phyloP scores from a whole-genome alignment of 2,797 vertebrate genomes.

The Fratercula arctica region DNA sequence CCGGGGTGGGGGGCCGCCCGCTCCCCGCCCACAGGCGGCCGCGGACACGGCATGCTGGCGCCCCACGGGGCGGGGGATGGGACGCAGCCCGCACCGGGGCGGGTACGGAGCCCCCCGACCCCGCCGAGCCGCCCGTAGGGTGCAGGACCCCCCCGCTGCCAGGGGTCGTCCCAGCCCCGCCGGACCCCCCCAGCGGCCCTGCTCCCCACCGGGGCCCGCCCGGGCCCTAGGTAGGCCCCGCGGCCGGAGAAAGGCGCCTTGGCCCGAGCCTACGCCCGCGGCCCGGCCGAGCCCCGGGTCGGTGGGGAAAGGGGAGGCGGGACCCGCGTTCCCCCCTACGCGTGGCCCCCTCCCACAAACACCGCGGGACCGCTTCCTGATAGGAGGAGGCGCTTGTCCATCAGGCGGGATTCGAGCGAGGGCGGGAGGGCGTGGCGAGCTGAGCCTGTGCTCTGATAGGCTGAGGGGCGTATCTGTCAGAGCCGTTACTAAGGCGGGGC shows the following conservation, averaged over 20 bases:
- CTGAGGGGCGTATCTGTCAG: rapidly evolving
- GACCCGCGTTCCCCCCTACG: neutral
- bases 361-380: rapidly evolving
- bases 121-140: neutral
- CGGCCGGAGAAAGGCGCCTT: neutral
- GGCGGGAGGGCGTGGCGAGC: rapidly evolving
- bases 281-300: no score
- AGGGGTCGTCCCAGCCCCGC: neutral
- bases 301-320: neutral
- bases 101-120: neutral
- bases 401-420: rapidly evolving
- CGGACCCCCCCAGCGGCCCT: neutral
- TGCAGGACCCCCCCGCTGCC: neutral
- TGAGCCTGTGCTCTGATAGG: neutral
- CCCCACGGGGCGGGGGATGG: neutral
- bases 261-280: neutral
- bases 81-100: neutral
- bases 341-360: neutral
- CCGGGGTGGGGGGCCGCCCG: neutral
- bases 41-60: neutral
- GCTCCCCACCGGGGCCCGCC: neutral
- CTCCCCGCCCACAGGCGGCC: neutral
- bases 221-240: neutral
- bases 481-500: neutral
- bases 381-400: neutral